Evolutionary conservation across 2,113 vertebrate genomes (phyloP).

Genomic region (Tursiops truncatus): DNA sequence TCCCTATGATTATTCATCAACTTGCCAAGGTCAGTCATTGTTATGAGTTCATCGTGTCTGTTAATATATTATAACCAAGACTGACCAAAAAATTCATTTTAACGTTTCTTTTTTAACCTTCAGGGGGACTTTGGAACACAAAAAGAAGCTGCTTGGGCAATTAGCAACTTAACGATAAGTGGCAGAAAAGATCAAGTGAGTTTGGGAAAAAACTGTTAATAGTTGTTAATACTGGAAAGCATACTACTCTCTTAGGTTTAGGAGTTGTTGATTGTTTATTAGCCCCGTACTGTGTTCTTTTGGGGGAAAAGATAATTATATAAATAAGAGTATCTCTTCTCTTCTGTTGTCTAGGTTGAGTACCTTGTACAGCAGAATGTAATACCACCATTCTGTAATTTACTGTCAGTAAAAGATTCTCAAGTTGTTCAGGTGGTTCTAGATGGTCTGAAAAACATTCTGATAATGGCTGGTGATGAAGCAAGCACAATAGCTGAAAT

Average conservation of each 20-base stretch:
- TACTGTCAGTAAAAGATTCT: slow-evolving; percentile 97
- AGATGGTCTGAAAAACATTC: slow-evolving; percentile 98
- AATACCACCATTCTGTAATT: slow-evolving; percentile 97
- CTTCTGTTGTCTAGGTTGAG: slow-evolving; percentile 90
- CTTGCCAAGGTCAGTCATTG: slow-evolving; percentile 94
- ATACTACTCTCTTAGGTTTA: background rate
- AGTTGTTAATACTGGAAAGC: slow-evolving; percentile 32
- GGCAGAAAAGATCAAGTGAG: slow-evolving; percentile 98
- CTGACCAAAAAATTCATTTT: slow-evolving; percentile 61
- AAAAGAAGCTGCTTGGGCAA: slow-evolving; percentile 99
- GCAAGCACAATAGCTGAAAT: slow-evolving; percentile 98
- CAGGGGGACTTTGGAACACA: slow-evolving; percentile 99
- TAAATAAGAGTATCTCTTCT: slow-evolving; percentile 40
- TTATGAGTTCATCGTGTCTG: slow-evolving; percentile 23
- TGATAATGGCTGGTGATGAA: slow-evolving; percentile 99
- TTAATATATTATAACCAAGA: slow-evolving; percentile 63
- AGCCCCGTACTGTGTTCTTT: background rate
- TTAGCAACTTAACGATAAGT: slow-evolving; percentile 99
- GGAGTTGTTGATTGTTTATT: slow-evolving; percentile 22
- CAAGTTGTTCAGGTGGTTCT: slow-evolving; percentile 99
- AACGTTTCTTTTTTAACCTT: slow-evolving; percentile 79
- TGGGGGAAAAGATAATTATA: background rate
- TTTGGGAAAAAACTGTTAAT: slow-evolving; percentile 6
- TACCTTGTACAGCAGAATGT: slow-evolving; percentile 98
- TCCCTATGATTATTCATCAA: slow-evolving; percentile 99